Base-by-base conservation (phyloP, 2,113 vertebrate species). In the Arvicanthis niloticus region DNA sequence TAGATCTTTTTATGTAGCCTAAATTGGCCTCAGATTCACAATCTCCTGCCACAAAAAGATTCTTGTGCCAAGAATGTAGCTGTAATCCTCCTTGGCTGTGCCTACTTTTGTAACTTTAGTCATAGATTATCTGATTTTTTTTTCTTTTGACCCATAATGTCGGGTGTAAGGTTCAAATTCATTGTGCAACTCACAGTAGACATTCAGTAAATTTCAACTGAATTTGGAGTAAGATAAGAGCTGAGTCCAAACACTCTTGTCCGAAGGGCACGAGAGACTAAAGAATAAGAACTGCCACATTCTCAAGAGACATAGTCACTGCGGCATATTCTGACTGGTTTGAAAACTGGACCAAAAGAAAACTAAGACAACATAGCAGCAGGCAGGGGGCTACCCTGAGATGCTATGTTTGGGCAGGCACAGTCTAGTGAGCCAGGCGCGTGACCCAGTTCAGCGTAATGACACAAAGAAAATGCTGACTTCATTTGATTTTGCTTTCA, bases 401-500 rank as follows among this genome's bases (percentile, higher is more conserved):
- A 87, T 40, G 56, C 89, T 65, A 48, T 84, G 56, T 60, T 91
- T 3, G 5, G 67, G 75, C 40, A 77, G 12, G 11, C 10, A 22
- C n/a, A 22, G 48, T 22, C 65, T 22, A 37, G 24, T 0, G 90
- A 42, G 60, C 19, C 24, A n/a, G 2, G 53, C 26, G 34, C 12
- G 65, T 62, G 24, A 67, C 45, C 88, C 16, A 40, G 40, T 42
- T 82, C 68, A 93, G 82, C 51, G 53, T 92, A 34, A n/a, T 26
- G 72, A 96, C 75, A 51, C 51, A 62, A 72, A 94, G 48, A 90
- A 67, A 96, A 88, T 72, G 95, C 60, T 34, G 53, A 87, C 37
- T 75, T 81, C 72, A 58, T 56, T 85, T 78, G 37, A 70, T 70
- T 94, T 82, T 92, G 31, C 58, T 92, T 40, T 51, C n/a, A 48